Conservation (phyloP, 2,113 vertebrate species). For the Ceyx cyanopectus region DNA sequence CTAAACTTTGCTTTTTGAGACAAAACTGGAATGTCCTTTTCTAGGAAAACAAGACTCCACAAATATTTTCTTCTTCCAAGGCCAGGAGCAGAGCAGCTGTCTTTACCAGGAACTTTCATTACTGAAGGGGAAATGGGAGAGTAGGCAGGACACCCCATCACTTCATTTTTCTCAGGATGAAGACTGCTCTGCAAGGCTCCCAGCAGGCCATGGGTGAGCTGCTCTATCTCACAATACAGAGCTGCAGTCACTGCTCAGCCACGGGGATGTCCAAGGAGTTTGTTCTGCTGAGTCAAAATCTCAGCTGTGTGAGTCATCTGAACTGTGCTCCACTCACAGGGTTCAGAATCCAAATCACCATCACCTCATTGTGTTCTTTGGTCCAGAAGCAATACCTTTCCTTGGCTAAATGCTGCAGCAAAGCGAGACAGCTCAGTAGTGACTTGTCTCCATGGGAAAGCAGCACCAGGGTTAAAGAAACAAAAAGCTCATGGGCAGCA, state of each 20-base stretch:
- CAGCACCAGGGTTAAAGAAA: background rate
- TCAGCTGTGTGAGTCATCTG: conserved; percentile 59
- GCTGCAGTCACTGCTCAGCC: background rate
- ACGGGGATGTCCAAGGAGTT: background rate
- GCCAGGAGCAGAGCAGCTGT: background rate
- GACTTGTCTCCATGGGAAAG: background rate
- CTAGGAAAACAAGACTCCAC: background rate
- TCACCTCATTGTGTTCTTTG: background rate
- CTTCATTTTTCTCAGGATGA: conserved; percentile 29
- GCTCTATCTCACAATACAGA: conserved; percentile 8
- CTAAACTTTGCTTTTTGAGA: background rate
- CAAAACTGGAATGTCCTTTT: background rate
- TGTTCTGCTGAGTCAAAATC: conserved; percentile 44
- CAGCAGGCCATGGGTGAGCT: background rate
- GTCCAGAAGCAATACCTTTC: conserved; percentile 44
- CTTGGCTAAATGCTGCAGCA: background rate
- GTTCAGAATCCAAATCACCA: background rate
- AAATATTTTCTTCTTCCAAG: background rate
- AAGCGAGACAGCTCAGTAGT: background rate
- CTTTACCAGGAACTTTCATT: background rate
- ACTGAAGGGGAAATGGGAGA: background rate
- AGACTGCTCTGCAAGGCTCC: background rate
- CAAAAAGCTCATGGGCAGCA: background rate
- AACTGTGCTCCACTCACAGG: conserved; percentile 14
- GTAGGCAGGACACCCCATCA: background rate